Percentiles rank a stretch among this genome's conserved stretches.
phyloP scores from a whole-genome alignment of 2,888 invertebrate genomes.

The Volucella inanis region DNA sequence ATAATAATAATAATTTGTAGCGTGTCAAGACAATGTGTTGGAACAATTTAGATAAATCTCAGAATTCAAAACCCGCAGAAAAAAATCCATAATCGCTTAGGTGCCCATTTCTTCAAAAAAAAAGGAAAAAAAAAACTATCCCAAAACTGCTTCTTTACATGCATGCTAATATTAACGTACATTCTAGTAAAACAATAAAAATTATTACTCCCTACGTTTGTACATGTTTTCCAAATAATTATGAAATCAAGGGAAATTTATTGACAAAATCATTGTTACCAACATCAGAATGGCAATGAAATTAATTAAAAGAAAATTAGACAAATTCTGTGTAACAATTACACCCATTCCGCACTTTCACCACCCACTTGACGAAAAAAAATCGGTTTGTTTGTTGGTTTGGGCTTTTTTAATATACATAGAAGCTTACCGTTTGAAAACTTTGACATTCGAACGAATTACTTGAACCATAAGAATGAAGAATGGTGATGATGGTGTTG shows the following conservation, averaged over 20 bases:
- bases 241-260: constrained; percentile 46
- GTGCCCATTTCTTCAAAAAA: too few relatives aligned
- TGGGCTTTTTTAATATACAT: background rate
- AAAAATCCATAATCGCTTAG: too few relatives aligned
- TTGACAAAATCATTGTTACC: constrained; percentile 21
- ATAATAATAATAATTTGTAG: too few relatives aligned
- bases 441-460: too few relatives aligned
- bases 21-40: too few relatives aligned
- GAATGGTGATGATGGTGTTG: constrained; percentile 2
- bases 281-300: constrained; percentile 29
- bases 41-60: too few relatives aligned
- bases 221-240: constrained; percentile 36
- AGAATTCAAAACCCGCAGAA: too few relatives aligned
- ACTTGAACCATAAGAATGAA: background rate
- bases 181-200: constrained; percentile 21
- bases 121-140: background rate
- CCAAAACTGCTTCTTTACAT: background rate
- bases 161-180: constrained; percentile 15
- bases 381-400: constrained; percentile 9
- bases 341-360: background rate
- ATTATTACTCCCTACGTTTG: constrained; percentile 29
- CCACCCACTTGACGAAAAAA: background rate
- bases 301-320: constrained; percentile 41
- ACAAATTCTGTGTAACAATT: constrained; percentile 55
- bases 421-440: background rate